These are phyloP conservation scores for Rallus limicola DNA, from an alignment of 2,113 vertebrate genomes.

Conservation along the genomic window DNA sequence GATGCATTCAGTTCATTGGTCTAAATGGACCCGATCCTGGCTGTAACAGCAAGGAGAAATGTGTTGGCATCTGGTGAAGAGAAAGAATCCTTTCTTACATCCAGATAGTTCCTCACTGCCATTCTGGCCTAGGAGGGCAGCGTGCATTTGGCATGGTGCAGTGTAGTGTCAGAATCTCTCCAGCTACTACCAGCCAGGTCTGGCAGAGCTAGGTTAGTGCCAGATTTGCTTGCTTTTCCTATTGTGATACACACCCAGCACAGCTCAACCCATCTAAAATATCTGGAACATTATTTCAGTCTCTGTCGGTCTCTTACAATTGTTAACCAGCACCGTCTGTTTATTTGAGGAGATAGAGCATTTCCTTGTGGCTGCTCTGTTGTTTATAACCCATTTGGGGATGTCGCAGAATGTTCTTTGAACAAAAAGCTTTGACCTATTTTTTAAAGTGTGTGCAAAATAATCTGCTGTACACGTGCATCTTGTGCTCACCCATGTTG, in stretches of 20 bases:
- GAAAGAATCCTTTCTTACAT: neutral
- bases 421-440: neutral
- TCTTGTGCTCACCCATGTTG: accelerated
- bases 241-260: neutral
- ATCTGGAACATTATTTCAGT: neutral
- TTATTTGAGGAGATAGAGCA: neutral
- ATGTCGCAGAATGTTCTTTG: neutral
- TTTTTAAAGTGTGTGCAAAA: neutral
- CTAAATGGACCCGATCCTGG: neutral
- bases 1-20: neutral
- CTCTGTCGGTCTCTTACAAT: neutral
- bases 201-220: neutral
- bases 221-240: neutral
- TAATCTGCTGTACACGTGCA: neutral
- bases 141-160: accelerated
- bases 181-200: neutral
- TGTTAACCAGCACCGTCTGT: neutral
- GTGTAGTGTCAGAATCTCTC: neutral
- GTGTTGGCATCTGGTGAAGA: neutral
- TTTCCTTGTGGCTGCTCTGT: neutral
- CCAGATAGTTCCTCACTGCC: neutral
- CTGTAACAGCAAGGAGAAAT: neutral
- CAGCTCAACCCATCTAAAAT: neutral
- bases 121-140: neutral
- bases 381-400: neutral